Percentiles rank a stretch among this genome's conserved stretches.
Conservation (phyloP, 2,113 vertebrate genomes). For the Leptobrachium leishanense region DNA sequence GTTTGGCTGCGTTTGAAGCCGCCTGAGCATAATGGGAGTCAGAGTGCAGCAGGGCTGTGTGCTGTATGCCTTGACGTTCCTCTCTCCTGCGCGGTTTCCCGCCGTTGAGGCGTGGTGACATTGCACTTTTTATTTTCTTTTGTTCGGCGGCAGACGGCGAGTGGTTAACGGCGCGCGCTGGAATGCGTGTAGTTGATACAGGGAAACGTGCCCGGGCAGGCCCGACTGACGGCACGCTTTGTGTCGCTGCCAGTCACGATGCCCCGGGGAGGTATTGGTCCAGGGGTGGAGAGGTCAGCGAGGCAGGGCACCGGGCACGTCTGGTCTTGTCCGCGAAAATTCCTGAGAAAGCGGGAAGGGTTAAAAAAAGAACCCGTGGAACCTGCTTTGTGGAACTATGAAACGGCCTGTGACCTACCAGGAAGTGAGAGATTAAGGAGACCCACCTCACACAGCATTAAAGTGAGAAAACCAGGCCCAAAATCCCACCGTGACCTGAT, state of each 20-base stretch:
- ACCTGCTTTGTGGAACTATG: background rate
- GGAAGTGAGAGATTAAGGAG: no score
- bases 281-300: background rate
- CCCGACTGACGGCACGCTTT: conserved; percentile 33
- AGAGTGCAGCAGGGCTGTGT: no score
- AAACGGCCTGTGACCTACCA: background rate
- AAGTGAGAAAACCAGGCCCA: no score
- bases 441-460: no score
- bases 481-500: no score
- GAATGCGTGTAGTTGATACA: conserved; percentile 34
- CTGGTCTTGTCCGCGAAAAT: conserved; percentile 29
- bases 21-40: no score
- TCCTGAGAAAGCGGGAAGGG: conserved; percentile 19
- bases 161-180: conserved; percentile 8
- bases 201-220: conserved; percentile 27
- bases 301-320: conserved; percentile 28
- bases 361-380: conserved; percentile 29
- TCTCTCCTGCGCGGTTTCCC: no score
- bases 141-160: background rate
- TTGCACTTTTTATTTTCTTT: no score
- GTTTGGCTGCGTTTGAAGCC: no score
- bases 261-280: conserved; percentile 31
- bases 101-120: no score
- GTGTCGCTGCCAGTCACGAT: conserved; percentile 40
- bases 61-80: no score